Base-by-base conservation (phyloP, 2,113 vertebrate species). In the Sceloporus tristichus region DNA sequence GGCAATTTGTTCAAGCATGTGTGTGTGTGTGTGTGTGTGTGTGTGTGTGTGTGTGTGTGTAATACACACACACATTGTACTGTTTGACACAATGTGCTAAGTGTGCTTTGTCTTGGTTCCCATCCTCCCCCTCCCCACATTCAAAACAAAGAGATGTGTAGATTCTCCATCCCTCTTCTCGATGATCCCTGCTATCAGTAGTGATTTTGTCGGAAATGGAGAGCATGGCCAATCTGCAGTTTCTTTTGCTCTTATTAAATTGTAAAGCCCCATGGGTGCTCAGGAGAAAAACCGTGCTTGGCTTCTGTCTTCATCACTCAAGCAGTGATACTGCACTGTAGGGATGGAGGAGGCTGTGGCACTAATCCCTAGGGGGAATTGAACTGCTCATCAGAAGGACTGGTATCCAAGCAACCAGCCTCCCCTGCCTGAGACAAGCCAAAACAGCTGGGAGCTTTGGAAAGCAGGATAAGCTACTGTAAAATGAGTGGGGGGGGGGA, bases 401-500 rank as follows among this genome's bases (percentile, higher is more conserved):
- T 83, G 83, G 96, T 97, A 96, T 96, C 97, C 90, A 96, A 92
- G 96, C 96, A 97, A 97, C 96, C 92, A 59, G 25, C 88, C 93
- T 95, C 88, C 83, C 92, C 75, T 94, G 95, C 90, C 95, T 91
- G 92, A 95, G 94, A 95, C 88, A 89, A 95, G 95, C 91, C 93
- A 88, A 93, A 93, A 95, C 95, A 96, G 92, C 96, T 96, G 95
- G 93, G 95, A 95, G 92, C 92, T 93, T 9, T 88, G 79, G 92
- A 91, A 95, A 92, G 91, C 86, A 90, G 81, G 92, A 91, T 59
- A 85, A 89, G 65, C 90, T 91, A 88, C 82, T 90, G 90, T 93
- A 90, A 91, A 87, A 88, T 84, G 27, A 19, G 0, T 18, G 59
- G 76, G n/a, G 1, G 79, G 75, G 10, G 16, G 73, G 4, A 27